Percentiles rank a stretch among this genome's conserved stretches.
These are phyloP conservation scores for Dynastes maya DNA, from an alignment of 2,888 invertebrate genomes.

Conservation along the genomic window DNA sequence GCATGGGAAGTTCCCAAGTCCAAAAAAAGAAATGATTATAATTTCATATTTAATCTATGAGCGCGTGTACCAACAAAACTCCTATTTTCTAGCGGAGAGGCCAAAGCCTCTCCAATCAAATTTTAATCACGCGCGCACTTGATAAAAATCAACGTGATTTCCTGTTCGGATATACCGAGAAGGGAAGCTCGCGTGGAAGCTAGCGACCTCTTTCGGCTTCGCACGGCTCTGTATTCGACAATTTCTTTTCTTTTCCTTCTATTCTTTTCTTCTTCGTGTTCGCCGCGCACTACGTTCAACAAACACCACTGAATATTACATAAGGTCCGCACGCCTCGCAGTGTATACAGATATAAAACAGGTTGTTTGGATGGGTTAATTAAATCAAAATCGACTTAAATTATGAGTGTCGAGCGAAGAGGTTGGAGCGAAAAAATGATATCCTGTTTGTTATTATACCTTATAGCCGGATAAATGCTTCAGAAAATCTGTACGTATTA, in stretches of 20 bases:
- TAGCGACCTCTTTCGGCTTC: constrained; percentile 45
- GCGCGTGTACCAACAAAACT: constrained; percentile 2
- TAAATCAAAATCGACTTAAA: constrained; percentile 44
- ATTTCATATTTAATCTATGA: constrained; percentile 39
- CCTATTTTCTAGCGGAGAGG: constrained; percentile 18
- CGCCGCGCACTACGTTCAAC: constrained; percentile 8
- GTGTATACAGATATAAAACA: constrained; percentile 24
- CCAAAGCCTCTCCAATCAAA: constrained; percentile 46
- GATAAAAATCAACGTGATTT: constrained; percentile 48
- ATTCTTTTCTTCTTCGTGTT: neutral
- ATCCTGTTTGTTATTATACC: constrained; percentile 39
- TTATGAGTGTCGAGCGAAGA: constrained; percentile 23
- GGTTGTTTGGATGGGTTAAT: constrained; percentile 39
- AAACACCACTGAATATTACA: constrained; percentile 42
- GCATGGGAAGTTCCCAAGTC: neutral
- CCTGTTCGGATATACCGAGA: constrained; percentile 40
- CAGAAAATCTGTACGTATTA: neutral
- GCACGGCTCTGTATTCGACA: neutral
- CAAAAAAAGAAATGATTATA: constrained; percentile 33
- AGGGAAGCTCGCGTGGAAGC: constrained; percentile 33
- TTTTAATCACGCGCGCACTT: constrained; percentile 47
- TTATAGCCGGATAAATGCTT: neutral
- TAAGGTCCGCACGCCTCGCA: constrained; percentile 16
- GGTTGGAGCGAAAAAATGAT: constrained; percentile 18
- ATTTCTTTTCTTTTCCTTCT: constrained; percentile 11